Percentiles rank a stretch among this genome's conserved stretches.
These are phyloP conservation scores for Steinernema feltiae DNA, from an alignment of 1,140 invertebrate species.

Conservation along the genomic window DNA sequence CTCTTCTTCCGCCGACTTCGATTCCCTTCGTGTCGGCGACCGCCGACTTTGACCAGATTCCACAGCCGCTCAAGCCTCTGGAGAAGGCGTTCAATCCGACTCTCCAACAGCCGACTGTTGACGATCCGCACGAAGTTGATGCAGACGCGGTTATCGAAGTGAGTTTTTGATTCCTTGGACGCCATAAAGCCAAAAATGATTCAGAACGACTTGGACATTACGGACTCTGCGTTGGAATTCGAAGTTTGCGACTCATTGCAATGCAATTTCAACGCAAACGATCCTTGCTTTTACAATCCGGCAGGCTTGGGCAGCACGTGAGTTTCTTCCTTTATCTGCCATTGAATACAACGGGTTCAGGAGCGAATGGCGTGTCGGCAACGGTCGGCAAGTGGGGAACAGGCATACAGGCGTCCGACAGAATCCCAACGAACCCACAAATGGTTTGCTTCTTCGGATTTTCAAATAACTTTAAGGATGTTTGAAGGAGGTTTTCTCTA, in stretches of 20 bases:
- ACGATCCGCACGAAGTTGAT: neutral
- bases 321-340: neutral
- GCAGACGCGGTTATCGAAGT: neutral
- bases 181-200: neutral
- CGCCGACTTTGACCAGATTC: neutral
- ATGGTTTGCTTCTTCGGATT: too few relatives aligned
- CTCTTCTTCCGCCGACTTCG: neutral
- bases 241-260: slow-evolving; percentile 1
- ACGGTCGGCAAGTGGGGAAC: neutral
- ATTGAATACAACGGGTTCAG: neutral
- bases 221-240: neutral
- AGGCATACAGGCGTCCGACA: neutral
- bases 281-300: neutral
- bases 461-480: too few relatives aligned
- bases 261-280: slow-evolving; percentile 4
- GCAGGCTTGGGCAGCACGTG: neutral
- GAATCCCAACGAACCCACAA: neutral
- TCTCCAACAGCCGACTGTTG: neutral
- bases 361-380: neutral
- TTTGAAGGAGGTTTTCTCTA: slow-evolving; percentile 45
- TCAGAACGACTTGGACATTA: neutral
- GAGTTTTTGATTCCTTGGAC: neutral
- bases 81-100: neutral
- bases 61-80: neutral
- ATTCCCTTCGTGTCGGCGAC: neutral